phyloP scores from a whole-genome alignment of 2,888 invertebrate species.

The Oxytorus armatus region DNA sequence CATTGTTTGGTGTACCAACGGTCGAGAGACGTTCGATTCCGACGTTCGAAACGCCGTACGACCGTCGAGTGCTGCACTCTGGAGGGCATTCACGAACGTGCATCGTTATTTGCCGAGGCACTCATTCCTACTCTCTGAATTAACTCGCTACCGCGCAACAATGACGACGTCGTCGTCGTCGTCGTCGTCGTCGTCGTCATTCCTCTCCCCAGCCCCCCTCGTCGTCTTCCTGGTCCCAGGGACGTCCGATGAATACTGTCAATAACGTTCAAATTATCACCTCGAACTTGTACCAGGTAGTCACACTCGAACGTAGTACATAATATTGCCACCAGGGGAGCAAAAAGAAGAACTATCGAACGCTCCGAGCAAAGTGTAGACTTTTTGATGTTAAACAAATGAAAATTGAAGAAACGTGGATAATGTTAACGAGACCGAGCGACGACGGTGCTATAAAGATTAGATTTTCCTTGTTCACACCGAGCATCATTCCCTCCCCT shows the following conservation, averaged over 20 bases:
- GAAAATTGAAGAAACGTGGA: slow-evolving; percentile 13
- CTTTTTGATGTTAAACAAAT: too few species aligned
- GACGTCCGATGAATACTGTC: slow-evolving; percentile 13
- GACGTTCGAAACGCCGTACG: too few species aligned
- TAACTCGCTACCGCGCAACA: slow-evolving; percentile 6
- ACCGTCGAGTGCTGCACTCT: slow-evolving; percentile 51
- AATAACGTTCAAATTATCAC: slow-evolving; percentile 40
- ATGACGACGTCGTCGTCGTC: background rate
- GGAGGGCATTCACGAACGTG: slow-evolving; percentile 15
- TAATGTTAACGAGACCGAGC: too few species aligned
- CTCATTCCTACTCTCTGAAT: slow-evolving; percentile 17
- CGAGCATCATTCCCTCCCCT: slow-evolving; percentile 21
- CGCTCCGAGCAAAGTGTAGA: too few species aligned
- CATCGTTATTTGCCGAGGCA: slow-evolving; percentile 26
- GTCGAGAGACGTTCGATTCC: too few species aligned
- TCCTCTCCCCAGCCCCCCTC: slow-evolving; percentile 20
- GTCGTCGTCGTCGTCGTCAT: slow-evolving; percentile 9
- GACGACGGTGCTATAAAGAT: too few species aligned
- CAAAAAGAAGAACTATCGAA: too few species aligned
- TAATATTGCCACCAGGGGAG: slow-evolving; percentile 10
- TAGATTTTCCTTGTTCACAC: slow-evolving; percentile 19
- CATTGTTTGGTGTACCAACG: too few species aligned
- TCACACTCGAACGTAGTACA: background rate
- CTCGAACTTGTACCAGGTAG: slow-evolving; percentile 24
- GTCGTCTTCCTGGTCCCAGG: slow-evolving; percentile 39